Conservation (phyloP, 2,797 vertebrate genomes). For the Microchirus variegatus region DNA sequence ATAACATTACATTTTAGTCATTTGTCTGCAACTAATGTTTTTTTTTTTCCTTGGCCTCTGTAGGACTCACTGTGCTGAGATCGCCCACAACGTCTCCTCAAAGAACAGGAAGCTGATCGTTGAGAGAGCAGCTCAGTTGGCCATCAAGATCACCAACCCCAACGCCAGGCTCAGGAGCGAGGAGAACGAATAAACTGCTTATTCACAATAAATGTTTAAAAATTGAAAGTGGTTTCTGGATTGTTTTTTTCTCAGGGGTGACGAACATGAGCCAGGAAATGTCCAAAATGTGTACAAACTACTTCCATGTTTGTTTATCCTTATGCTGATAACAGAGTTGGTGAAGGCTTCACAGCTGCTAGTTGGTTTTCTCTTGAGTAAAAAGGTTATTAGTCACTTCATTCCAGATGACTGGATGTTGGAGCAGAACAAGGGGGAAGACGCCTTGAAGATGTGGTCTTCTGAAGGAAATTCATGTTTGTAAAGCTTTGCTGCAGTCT, state of each 20-base stretch:
- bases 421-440: slow-evolving; percentile 26
- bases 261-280: not conserved
- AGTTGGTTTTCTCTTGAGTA: slow-evolving; percentile 18
- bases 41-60: not conserved
- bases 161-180: slow-evolving; percentile 98
- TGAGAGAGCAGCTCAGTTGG: slow-evolving; percentile 95
- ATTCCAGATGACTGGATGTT: slow-evolving; percentile 40
- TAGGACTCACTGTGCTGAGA: slow-evolving; percentile 96
- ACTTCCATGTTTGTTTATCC: not conserved
- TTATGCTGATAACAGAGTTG: too few species aligned
- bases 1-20: too few species aligned
- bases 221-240: slow-evolving; percentile 15
- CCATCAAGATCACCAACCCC: slow-evolving; percentile 98
- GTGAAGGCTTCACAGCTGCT: slow-evolving; percentile 9
- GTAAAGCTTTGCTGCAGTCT: not conserved
- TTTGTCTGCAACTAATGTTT: not conserved
- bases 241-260: not conserved
- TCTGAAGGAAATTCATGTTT: not conserved
- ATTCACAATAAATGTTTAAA: slow-evolving; percentile 85
- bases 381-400: slow-evolving; percentile 26
- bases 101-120: slow-evolving; percentile 98
- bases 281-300: not conserved
- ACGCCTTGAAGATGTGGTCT: slow-evolving; percentile 6
- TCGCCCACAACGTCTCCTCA: slow-evolving; percentile 98
- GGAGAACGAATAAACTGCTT: slow-evolving; percentile 91